phyloP scores from a whole-genome alignment of 1,140 invertebrate species.

The Drosophila trapezifrons region DNA sequence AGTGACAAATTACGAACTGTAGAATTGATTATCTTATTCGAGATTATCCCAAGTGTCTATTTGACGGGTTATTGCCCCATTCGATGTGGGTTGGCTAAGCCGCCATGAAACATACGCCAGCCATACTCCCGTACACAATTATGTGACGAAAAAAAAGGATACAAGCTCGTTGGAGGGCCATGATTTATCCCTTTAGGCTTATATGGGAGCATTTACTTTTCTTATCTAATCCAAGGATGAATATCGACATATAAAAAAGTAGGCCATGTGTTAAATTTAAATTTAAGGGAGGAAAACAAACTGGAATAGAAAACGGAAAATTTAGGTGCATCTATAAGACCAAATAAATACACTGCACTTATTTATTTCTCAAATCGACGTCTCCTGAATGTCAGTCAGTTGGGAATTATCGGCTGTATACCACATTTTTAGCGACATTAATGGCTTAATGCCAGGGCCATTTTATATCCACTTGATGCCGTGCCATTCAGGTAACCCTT shows the following conservation, averaged over 20 bases:
- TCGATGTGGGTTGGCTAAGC: constrained; percentile 49
- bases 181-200: neutral
- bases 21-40: constrained; percentile 57
- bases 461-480: constrained; percentile 38
- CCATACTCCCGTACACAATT: neutral
- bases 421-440: constrained; percentile 21
- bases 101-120: constrained; percentile 29
- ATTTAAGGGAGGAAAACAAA: too few species aligned
- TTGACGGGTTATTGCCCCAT: constrained; percentile 50
- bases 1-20: constrained; percentile 54
- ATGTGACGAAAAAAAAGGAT: neutral
- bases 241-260: too few species aligned
- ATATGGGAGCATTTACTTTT: neutral
- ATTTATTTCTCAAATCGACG: neutral
- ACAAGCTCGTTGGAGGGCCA: neutral
- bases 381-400: neutral
- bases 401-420: neutral
- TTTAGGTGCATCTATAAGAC: too few species aligned
- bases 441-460: constrained; percentile 54
- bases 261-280: too few species aligned
- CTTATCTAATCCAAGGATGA: too few species aligned
- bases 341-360: too few species aligned
- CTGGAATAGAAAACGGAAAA: too few species aligned
- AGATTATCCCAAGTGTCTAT: constrained; percentile 52
- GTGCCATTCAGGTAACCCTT: constrained; percentile 13